phyloP scores from a whole-genome alignment of 2,888 invertebrate genomes.

The Beris chalybata region DNA sequence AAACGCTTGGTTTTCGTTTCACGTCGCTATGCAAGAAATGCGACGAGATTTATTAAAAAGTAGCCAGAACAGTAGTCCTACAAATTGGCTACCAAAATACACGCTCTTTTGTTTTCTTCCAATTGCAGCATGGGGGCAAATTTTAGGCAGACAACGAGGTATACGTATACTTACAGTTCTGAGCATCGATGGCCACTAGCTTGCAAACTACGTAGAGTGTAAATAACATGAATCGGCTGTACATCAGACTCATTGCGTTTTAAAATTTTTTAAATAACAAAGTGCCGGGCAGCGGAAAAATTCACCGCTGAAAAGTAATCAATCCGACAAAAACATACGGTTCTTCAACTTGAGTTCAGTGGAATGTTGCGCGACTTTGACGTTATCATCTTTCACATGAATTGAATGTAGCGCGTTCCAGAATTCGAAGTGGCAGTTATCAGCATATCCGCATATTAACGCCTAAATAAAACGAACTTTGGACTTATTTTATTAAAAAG shows the following conservation, averaged over 20 bases:
- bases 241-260: neutral
- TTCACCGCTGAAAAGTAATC: neutral
- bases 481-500: too few species aligned
- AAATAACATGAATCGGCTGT: neutral
- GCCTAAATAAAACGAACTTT: too few species aligned
- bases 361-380: neutral
- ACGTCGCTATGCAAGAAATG: too few species aligned
- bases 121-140: too few species aligned
- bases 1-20: neutral
- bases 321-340: slow-evolving; percentile 8
- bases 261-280: too few species aligned
- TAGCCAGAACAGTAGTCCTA: too few species aligned
- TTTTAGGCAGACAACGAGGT: neutral
- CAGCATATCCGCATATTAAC: too few species aligned
- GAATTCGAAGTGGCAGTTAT: neutral
- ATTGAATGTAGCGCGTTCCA: neutral
- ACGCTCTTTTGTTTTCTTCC: too few species aligned
- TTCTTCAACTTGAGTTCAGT: neutral
- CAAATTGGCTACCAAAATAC: too few species aligned
- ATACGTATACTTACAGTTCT: neutral
- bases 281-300: too few species aligned
- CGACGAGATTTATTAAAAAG: too few species aligned
- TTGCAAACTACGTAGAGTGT: neutral
- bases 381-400: neutral
- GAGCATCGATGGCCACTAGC: neutral